Conservation (phyloP, 2,888 invertebrate genomes). For the Drosophila limbata region DNA sequence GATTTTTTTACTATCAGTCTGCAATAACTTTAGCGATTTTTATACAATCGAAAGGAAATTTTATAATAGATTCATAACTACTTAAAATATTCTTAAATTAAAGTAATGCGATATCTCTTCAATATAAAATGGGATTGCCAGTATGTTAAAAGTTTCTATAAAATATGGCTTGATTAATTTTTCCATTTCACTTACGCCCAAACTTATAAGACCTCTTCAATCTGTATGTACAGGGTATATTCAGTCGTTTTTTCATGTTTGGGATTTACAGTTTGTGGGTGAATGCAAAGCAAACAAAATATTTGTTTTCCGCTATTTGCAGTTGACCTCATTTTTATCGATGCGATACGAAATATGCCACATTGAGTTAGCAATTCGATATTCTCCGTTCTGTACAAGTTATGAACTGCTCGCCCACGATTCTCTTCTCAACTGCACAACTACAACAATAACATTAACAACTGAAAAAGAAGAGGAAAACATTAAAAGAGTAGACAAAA, state of each 20-base stretch:
- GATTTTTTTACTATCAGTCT: background rate
- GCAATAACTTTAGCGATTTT: too few relatives aligned
- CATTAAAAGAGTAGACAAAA: conserved; percentile 23
- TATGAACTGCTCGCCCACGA: conserved; percentile 65
- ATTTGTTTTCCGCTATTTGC: conserved; percentile 25
- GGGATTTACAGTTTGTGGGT: background rate
- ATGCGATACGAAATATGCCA: conserved; percentile 55
- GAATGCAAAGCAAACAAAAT: conserved; percentile 27
- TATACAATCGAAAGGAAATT: background rate
- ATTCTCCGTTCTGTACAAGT: conserved; percentile 57
- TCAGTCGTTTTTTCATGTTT: conserved; percentile 7
- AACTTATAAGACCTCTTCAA: background rate
- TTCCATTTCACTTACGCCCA: background rate
- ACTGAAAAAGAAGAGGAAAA: background rate
- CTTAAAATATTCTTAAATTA: too few relatives aligned
- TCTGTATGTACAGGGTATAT: conserved; percentile 1
- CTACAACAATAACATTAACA: conserved; percentile 10
- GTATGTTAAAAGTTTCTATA: too few relatives aligned
- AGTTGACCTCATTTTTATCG: conserved; percentile 68
- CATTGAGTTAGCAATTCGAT: conserved; percentile 67
- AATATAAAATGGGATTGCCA: too few relatives aligned
- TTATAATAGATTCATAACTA: background rate
- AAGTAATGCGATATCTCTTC: too few relatives aligned
- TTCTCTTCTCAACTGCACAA: background rate
- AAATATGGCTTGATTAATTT: too few relatives aligned